Evolutionary conservation across 2,888 invertebrate species (phyloP), one percentile per base, ranked within the genome.

Genomic region (Pammene fasciana): DNA sequence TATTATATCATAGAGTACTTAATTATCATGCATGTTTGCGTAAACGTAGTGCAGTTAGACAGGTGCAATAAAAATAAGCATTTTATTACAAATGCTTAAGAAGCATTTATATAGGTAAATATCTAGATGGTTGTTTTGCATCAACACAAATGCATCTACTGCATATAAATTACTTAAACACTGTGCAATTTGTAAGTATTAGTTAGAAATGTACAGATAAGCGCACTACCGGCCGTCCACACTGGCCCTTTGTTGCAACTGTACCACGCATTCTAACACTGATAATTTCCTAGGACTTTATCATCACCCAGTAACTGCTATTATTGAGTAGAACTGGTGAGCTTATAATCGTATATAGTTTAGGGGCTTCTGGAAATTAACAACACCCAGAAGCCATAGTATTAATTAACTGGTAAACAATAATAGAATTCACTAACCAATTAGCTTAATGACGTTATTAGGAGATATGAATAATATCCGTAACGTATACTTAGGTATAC

Each of bases 131-230:
- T 38, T 38, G 38, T 38, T 38, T 38, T 38, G 6, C 38, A 38
- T 38, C 38, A 38, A 38, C 38, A 38, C 36, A 54, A 67, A 18
- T 52, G 45, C 45, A 59, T 34, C 8, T 14, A 60, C 7, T 54
- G 67, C 52, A 48, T 45, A 18, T 46, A 13, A 38, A 52, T 59
- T 45, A 60, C 73, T 81, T 77, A 74, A 79, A 73, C 76, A 74
- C 74, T 80, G 77, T 83, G 86, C 85, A 85, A 81, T 86, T 82
- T 80, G 76, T 77, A 76, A 76, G 83, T 82, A 83, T 88, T 90
- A 82, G 85, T 85, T 84, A 87, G 86, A 87, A 88, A 81, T 81
- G 80, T 77, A 79, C 75, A 84, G 88, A 90, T 90, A 90, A 89
- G 84, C 76, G 76, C 71, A 84, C 85, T 86, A 79, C 87, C 89